Evolutionary conservation across 2,797 vertebrate genomes (phyloP).

Genomic region (Eulemur rubriventer): DNA sequence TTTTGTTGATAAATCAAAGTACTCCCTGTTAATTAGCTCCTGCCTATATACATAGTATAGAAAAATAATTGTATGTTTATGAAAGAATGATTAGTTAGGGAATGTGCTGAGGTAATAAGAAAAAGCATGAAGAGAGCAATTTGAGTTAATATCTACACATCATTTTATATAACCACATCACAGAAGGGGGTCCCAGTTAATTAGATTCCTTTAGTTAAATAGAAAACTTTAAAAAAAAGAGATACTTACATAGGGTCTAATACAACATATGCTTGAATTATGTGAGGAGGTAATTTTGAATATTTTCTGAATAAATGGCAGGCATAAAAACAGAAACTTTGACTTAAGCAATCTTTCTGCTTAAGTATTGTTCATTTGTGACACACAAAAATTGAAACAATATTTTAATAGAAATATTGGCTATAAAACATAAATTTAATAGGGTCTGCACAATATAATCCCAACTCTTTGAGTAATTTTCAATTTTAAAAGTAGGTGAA

Average conservation of each 20-base stretch:
- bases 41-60: conserved; percentile 64
- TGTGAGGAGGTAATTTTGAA: conserved; percentile 10
- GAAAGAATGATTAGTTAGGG: conserved; percentile 80
- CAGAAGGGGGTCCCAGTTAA: conserved; percentile 77
- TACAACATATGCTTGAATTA: conserved; percentile 38
- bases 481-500: background rate
- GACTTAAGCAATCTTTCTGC: background rate
- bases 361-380: conserved; percentile 42
- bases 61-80: conserved; percentile 75
- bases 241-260: conserved; percentile 59
- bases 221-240: conserved; percentile 66
- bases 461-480: background rate
- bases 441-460: background rate
- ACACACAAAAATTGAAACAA: background rate
- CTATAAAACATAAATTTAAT: background rate
- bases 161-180: conserved; percentile 77
- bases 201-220: conserved; percentile 82
- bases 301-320: background rate
- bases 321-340: conserved; percentile 8
- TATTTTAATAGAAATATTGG: background rate
- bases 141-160: conserved; percentile 79
- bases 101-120: conserved; percentile 78
- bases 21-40: conserved; percentile 83
- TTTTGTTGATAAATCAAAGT: conserved; percentile 75
- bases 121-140: conserved; percentile 77